Conservation (phyloP, 2,888 invertebrate species). For the Julus scandinavius region DNA sequence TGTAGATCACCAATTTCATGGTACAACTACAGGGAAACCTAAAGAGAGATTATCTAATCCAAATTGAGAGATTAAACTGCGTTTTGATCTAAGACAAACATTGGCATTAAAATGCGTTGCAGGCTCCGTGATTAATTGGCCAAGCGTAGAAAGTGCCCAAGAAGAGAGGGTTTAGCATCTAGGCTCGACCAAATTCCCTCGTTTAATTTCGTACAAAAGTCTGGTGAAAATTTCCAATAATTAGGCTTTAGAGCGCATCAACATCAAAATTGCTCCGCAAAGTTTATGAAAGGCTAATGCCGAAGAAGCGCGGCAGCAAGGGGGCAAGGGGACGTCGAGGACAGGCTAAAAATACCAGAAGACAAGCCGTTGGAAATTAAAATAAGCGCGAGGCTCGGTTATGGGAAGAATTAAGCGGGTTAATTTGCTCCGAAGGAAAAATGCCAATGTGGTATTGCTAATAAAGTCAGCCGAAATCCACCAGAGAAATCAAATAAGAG, state of each 20-base stretch:
- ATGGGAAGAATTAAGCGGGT: slow-evolving; percentile 31
- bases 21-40: no score
- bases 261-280: slow-evolving; percentile 6
- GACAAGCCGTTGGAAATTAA: slow-evolving; percentile 36
- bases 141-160: background rate
- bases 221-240: slow-evolving; percentile 18
- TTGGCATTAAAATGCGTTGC: no score
- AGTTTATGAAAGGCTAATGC: background rate
- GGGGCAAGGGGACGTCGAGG: background rate
- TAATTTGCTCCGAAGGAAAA: slow-evolving; percentile 1
- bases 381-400: background rate
- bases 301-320: background rate
- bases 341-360: background rate
- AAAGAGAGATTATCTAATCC: no score
- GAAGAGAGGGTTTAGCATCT: background rate
- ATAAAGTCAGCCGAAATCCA: slow-evolving; percentile 39
- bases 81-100: no score
- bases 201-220: background rate
- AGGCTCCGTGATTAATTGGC: background rate
- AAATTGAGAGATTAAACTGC: no score
- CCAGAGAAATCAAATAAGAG: slow-evolving; percentile 42
- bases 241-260: slow-evolving; percentile 38
- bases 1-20: no score
- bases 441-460: slow-evolving; percentile 42
- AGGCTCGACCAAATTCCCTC: slow-evolving; percentile 13